These are phyloP conservation scores for Bergia puertoricense DNA, from an alignment of 92 coral and sea anemone genomes.

Conservation along the genomic window DNA sequence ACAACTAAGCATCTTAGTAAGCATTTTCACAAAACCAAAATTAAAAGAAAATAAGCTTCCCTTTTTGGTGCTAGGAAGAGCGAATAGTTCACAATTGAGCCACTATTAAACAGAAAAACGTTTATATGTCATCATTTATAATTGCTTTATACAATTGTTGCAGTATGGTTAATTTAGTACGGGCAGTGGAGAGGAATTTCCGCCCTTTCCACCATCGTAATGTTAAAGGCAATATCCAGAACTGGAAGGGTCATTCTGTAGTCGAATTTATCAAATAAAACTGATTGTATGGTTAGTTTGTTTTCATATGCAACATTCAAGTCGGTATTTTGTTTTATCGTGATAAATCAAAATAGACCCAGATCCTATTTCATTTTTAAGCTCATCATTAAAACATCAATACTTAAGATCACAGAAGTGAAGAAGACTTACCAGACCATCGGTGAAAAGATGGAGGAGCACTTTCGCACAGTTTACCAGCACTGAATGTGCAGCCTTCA, in stretches of 20 bases:
- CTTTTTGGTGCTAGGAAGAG: background rate
- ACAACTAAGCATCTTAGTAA: too few species aligned
- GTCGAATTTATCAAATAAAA: too few species aligned
- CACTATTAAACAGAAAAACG: slow-evolving; percentile 8
- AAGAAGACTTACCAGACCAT: slow-evolving; percentile 34
- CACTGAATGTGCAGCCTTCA: too few species aligned
- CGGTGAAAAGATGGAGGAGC: slow-evolving; percentile 36
- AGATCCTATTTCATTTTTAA: background rate
- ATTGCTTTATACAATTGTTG: background rate
- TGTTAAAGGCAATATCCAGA: too few species aligned
- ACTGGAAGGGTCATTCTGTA: too few species aligned
- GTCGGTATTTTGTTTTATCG: too few species aligned
- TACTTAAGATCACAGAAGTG: slow-evolving; percentile 33
- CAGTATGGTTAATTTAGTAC: too few species aligned
- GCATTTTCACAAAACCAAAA: too few species aligned
- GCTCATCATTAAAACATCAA: background rate
- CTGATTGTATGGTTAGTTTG: too few species aligned
- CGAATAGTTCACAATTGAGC: background rate
- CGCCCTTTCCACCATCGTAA: too few species aligned
- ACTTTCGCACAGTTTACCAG: slow-evolving; percentile 29
- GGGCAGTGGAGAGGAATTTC: too few species aligned
- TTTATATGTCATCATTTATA: background rate
- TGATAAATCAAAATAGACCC: background rate
- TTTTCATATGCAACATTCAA: too few species aligned
- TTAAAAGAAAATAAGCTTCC: background rate